Conservation (phyloP, 1,140 invertebrate genomes). For the Atta texana region DNA sequence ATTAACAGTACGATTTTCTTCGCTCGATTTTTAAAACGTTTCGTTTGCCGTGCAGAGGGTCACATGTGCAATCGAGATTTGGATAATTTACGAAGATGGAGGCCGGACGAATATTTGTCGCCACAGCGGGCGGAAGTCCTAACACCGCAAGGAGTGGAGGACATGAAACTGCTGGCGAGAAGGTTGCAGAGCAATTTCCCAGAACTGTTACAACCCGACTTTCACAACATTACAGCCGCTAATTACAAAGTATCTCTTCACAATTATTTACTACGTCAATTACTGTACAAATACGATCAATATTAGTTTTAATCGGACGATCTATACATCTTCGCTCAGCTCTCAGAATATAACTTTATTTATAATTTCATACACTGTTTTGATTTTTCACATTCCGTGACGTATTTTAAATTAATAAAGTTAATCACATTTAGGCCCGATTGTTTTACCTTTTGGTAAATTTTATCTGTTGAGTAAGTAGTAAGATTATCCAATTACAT, state of each 20-base stretch:
- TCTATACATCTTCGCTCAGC: not conserved
- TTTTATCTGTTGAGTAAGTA: too few relatives aligned
- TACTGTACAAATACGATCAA: not conserved
- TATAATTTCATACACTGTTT: not conserved
- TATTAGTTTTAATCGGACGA: not conserved
- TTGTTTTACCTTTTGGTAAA: too few relatives aligned
- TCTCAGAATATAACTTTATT: not conserved
- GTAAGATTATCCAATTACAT: too few relatives aligned
- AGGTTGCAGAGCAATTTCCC: constrained; percentile 82
- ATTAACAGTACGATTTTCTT: not conserved
- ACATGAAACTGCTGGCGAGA: constrained; percentile 81
- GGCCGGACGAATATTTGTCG: constrained; percentile 71
- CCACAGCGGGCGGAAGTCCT: constrained; percentile 75
- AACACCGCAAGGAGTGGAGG: constrained; percentile 81
- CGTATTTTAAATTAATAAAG: too few relatives aligned
- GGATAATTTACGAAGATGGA: constrained; percentile 81
- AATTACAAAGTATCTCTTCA: constrained; percentile 74
- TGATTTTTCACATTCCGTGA: not conserved
- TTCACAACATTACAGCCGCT: constrained; percentile 66
- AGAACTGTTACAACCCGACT: constrained; percentile 77
- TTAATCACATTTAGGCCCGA: too few relatives aligned
- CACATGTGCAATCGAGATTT: constrained; percentile 83
- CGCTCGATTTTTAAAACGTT: not conserved
- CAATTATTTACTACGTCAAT: not conserved
- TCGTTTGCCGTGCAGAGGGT: constrained; percentile 76